A percentile compares a stretch with the other conserved stretches of the same genome.
phyloP scores from a whole-genome alignment of 2,797 vertebrate genomes.

The Picus viridis region DNA sequence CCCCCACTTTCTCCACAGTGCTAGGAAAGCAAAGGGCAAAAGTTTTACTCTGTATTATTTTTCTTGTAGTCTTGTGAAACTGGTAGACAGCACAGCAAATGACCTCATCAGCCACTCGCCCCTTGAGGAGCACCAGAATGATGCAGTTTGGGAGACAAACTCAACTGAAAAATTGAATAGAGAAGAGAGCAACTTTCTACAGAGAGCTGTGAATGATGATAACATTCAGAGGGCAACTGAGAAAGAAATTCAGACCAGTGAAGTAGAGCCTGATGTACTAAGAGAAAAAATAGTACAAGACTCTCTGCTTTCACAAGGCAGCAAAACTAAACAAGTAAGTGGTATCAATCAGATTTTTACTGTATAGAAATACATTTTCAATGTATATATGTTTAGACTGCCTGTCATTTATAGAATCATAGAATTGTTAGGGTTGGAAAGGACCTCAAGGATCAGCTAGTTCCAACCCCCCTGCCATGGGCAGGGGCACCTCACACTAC shows the following conservation, averaged over 20 bases:
- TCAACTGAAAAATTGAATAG: not conserved
- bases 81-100: slow-evolving; percentile 36
- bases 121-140: slow-evolving; percentile 15
- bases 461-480: too few relatives aligned
- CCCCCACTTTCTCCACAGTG: not conserved
- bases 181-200: slow-evolving; percentile 41
- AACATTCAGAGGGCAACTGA: not conserved
- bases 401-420: not conserved
- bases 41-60: not conserved
- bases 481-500: too few relatives aligned
- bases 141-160: slow-evolving; percentile 13
- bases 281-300: slow-evolving; percentile 41
- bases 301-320: slow-evolving; percentile 24
- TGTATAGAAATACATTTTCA: not conserved
- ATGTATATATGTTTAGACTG: not conserved
- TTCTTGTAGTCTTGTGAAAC: slow-evolving; percentile 61
- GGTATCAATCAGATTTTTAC: not conserved
- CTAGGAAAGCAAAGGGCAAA: not conserved
- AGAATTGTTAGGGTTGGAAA: too few relatives aligned
- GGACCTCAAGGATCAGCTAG: too few relatives aligned
- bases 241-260: slow-evolving; percentile 43
- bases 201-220: not conserved
- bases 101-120: slow-evolving; percentile 22
- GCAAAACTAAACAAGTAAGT: slow-evolving; percentile 72
- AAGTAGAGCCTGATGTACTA: slow-evolving; percentile 49